Evolutionary conservation across 2,797 vertebrate genomes (phyloP).

Genomic region (Cirrhinus mrigala): DNA sequence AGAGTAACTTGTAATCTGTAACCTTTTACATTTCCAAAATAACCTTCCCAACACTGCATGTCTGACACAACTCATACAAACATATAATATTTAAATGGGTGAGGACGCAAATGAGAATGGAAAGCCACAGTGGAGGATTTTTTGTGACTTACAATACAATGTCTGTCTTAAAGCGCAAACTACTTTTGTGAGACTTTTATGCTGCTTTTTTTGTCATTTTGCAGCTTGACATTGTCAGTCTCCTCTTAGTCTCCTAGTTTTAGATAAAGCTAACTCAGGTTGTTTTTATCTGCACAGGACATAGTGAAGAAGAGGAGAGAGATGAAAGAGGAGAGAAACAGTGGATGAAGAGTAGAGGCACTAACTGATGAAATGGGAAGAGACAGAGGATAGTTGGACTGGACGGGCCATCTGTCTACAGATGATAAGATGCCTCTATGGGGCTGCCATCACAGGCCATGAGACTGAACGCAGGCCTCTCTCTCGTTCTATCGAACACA

Average conservation of each 20-base stretch:
- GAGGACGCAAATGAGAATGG: neutral
- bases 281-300: neutral
- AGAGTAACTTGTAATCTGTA: too few relatives aligned
- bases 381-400: slow-evolving; percentile 27
- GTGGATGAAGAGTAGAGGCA: neutral
- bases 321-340: slow-evolving; percentile 2
- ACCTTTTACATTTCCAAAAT: too few relatives aligned
- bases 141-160: neutral
- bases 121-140: neutral
- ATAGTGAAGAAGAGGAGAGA: neutral
- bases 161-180: neutral
- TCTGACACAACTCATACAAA: neutral
- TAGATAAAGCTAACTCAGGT: neutral
- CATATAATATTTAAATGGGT: neutral
- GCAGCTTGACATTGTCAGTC: neutral
- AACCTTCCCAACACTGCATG: too few relatives aligned
- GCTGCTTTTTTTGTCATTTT: neutral
- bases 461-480: slow-evolving; percentile 2
- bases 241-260: neutral
- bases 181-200: neutral
- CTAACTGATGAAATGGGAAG: neutral
- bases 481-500: neutral
- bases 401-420: slow-evolving; percentile 27
- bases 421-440: slow-evolving; percentile 17
- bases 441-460: slow-evolving; percentile 8